These are phyloP conservation scores for Prosapia bicincta DNA, from an alignment of 2,888 invertebrate species.

Conservation along the genomic window DNA sequence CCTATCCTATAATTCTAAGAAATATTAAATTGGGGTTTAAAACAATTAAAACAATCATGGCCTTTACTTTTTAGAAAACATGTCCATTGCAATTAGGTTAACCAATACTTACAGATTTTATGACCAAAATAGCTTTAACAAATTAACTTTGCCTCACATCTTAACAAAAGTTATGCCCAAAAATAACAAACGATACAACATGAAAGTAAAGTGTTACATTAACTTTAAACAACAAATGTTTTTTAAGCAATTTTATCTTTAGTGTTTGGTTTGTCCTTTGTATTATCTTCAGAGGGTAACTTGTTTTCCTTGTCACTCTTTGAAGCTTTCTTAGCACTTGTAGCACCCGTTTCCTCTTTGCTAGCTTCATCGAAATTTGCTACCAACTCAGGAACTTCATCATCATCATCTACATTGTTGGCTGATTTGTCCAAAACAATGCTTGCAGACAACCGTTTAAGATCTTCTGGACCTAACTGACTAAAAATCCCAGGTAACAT, in stretches of 20 bases:
- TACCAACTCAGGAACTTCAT: constrained; percentile 95
- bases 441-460: constrained; percentile 81
- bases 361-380: constrained; percentile 44
- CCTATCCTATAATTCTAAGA: no score
- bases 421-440: constrained; percentile 52
- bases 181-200: neutral
- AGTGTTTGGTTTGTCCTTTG: neutral
- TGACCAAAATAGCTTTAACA: neutral
- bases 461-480: constrained; percentile 94
- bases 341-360: neutral
- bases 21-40: no score
- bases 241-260: neutral
- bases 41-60: no score
- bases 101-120: no score
- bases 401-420: constrained; percentile 70
- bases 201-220: neutral
- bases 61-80: no score
- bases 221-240: neutral
- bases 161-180: neutral
- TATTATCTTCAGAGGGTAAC: neutral
- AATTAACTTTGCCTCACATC: neutral
- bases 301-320: neutral
- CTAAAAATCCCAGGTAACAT: constrained; percentile 98
- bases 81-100: no score
- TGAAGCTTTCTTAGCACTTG: neutral